phyloP scores from a whole-genome alignment of 2,797 vertebrate species.

The Molossus molossus region DNA sequence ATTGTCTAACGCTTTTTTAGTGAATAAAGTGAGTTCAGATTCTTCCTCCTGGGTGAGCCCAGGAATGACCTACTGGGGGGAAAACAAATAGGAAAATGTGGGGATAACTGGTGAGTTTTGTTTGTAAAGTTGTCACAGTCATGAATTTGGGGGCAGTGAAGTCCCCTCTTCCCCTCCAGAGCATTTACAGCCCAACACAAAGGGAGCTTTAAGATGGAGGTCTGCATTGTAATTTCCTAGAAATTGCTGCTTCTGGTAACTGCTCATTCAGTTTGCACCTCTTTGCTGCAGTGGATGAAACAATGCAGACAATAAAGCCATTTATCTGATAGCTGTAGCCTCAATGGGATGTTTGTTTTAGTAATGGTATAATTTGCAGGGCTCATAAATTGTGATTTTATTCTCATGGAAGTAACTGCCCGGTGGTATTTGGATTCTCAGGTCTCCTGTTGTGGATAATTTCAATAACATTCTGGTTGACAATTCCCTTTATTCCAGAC shows the following conservation, averaged over 20 bases:
- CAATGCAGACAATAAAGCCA: slow-evolving; percentile 79
- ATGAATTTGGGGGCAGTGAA: slow-evolving; percentile 51
- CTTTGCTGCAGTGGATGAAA: slow-evolving; percentile 76
- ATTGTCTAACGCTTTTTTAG: slow-evolving; percentile 69
- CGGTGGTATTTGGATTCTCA: slow-evolving; percentile 81
- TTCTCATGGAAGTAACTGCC: slow-evolving; percentile 83
- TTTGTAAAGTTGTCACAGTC: slow-evolving; percentile 56
- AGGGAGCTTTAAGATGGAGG: slow-evolving; percentile 79
- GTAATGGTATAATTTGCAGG: slow-evolving; percentile 84
- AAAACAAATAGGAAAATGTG: slow-evolving; percentile 62
- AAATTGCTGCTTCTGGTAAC: slow-evolving; percentile 85
- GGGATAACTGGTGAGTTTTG: slow-evolving; percentile 51
- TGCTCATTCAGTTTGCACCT: slow-evolving; percentile 80
- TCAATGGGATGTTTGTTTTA: slow-evolving; percentile 86
- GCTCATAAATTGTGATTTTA: slow-evolving; percentile 84
- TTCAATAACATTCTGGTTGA: slow-evolving; percentile 80
- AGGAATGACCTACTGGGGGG: neutral
- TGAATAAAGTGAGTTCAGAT: slow-evolving; percentile 73
- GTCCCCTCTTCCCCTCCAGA: neutral
- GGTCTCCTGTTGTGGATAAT: slow-evolving; percentile 84
- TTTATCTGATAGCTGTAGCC: slow-evolving; percentile 82
- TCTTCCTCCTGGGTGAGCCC: slow-evolving; percentile 49
- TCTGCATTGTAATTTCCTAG: slow-evolving; percentile 80
- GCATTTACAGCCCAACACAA: slow-evolving; percentile 69
- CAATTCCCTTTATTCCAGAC: slow-evolving; percentile 75